These are phyloP conservation scores for Chlorodrepanis virens DNA, from an alignment of 2,113 vertebrate species.

Conservation along the genomic window DNA sequence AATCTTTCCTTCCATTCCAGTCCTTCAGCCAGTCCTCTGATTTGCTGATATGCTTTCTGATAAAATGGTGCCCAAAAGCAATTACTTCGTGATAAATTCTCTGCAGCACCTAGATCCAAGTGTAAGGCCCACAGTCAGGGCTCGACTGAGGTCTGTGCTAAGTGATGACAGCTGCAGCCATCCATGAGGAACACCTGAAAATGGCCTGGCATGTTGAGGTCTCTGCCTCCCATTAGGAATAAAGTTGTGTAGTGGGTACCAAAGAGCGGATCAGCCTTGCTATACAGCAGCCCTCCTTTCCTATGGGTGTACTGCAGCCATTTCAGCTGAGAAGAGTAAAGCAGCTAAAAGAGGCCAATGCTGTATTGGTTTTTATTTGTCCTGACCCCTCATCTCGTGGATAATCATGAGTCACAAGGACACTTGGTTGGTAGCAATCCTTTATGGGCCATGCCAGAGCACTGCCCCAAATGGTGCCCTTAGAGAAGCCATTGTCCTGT, in stretches of 20 bases:
- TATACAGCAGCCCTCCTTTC: neutral
- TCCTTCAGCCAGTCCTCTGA: neutral
- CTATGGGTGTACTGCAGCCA: neutral
- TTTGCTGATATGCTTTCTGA: neutral
- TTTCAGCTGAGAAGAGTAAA: neutral
- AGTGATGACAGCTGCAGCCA: neutral
- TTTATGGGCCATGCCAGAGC: neutral
- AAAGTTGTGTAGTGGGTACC: neutral
- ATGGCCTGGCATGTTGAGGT: neutral
- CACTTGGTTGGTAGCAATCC: neutral
- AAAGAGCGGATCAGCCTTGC: neutral
- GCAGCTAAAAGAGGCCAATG: neutral
- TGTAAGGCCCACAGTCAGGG: neutral
- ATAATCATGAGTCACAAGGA: neutral
- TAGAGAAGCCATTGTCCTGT: neutral
- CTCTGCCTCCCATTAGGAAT: neutral
- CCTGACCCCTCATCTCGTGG: neutral
- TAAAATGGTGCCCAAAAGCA: neutral
- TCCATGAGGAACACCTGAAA: neutral
- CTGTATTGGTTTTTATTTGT: neutral
- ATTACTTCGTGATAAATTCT: neutral
- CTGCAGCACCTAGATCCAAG: neutral
- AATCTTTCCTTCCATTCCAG: neutral
- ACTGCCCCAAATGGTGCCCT: neutral
- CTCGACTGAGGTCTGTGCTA: neutral